phyloP scores from a whole-genome alignment of 1,140 invertebrate genomes.

The Drosophila lowei region DNA sequence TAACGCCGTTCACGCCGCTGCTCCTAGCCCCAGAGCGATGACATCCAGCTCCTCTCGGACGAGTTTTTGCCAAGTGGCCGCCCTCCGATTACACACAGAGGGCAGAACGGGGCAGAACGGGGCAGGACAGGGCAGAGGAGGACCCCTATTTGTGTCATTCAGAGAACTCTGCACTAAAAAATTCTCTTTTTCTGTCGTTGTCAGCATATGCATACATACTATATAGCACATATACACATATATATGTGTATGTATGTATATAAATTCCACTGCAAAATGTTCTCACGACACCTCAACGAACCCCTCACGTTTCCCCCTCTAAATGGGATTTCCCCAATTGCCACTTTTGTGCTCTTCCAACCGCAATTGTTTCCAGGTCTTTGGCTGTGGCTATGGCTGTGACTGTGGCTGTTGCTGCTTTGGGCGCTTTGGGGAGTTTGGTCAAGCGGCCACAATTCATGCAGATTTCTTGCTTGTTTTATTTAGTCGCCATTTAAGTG shows the following conservation, averaged over 20 bases:
- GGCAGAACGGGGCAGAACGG: not conserved
- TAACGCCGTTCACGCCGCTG: conserved; percentile 10
- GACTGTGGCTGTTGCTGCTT: too few relatives aligned
- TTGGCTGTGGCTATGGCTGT: conserved; percentile 6
- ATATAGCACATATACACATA: too few relatives aligned
- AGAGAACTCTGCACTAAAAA: conserved; percentile 50
- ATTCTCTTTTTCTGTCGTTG: conserved; percentile 42
- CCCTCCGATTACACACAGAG: conserved; percentile 43
- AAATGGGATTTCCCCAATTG: conserved; percentile 45
- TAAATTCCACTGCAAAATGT: conserved; percentile 48
- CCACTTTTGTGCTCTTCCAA: conserved; percentile 15
- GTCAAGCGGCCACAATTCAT: conserved; percentile 32
- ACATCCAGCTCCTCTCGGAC: conserved; percentile 44
- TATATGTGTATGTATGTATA: conserved; percentile 50
- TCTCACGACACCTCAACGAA: conserved; percentile 16
- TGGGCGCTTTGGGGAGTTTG: not conserved
- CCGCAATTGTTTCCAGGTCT: conserved; percentile 51
- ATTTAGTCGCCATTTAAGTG: conserved; percentile 29
- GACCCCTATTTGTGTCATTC: conserved; percentile 47
- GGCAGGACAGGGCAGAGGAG: not conserved
- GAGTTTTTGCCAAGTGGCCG: conserved; percentile 52
- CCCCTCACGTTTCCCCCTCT: not conserved
- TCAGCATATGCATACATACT: conserved; percentile 20
- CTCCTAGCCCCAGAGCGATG: conserved; percentile 52
- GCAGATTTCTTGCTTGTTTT: conserved; percentile 38